Percentiles rank a stretch among this genome's conserved stretches.
phyloP scores from a whole-genome alignment of 2,888 invertebrate genomes.

The Nomada goodeniana region DNA sequence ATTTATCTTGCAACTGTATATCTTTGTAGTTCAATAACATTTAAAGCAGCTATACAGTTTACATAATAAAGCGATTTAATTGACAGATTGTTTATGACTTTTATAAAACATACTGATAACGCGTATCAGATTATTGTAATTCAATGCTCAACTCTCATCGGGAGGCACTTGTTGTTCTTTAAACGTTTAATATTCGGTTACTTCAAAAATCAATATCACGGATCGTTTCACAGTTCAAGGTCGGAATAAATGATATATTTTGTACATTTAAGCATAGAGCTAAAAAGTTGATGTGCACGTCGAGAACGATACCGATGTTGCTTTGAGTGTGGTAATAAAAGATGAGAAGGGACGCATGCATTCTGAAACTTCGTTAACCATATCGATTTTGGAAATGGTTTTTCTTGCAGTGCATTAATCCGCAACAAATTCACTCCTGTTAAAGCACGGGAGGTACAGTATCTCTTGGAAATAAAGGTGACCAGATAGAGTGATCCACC shows the following conservation, averaged over 20 bases:
- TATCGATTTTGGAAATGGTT: slow-evolving; percentile 71
- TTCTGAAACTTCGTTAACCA: slow-evolving; percentile 41
- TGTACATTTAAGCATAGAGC: background rate
- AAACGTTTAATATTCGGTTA: slow-evolving; percentile 13
- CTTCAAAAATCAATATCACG: slow-evolving; percentile 21
- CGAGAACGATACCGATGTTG: slow-evolving; percentile 45
- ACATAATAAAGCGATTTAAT: background rate
- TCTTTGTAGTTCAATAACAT: background rate
- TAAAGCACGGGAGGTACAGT: slow-evolving; percentile 45
- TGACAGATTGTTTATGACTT: background rate
- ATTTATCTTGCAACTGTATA: too few species aligned
- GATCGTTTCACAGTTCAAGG: slow-evolving; percentile 33
- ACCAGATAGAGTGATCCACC: slow-evolving; percentile 76
- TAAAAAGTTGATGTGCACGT: background rate
- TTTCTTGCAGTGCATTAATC: slow-evolving; percentile 81
- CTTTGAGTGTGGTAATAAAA: background rate
- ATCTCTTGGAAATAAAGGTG: slow-evolving; percentile 60
- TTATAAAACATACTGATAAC: background rate
- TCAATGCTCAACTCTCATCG: slow-evolving; percentile 1
- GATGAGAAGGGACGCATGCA: slow-evolving; percentile 35
- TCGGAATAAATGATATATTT: background rate
- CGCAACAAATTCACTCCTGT: slow-evolving; percentile 60
- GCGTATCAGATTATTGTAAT: background rate
- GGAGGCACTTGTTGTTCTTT: background rate
- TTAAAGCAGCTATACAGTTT: background rate